Percentiles rank a stretch among this genome's conserved stretches.
These are phyloP conservation scores for Pomacea canaliculata DNA, from an alignment of 2,888 invertebrate genomes.

Conservation along the genomic window DNA sequence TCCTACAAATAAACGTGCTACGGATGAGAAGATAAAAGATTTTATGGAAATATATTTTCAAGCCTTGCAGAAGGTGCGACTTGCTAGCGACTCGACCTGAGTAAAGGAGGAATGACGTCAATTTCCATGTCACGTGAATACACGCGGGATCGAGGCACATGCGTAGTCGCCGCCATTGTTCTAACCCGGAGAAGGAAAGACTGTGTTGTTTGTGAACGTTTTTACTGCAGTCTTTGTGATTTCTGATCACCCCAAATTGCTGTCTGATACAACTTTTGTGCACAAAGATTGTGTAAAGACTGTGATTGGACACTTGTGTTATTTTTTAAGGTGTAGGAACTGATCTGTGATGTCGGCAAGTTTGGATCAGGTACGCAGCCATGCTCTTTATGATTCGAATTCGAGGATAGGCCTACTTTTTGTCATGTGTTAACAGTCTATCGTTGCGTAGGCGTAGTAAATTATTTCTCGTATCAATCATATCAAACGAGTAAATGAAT, in stretches of 20 bases:
- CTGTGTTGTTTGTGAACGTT: conserved; percentile 32
- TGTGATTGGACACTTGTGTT: conserved; percentile 38
- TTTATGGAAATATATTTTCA: too few species aligned
- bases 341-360: conserved; percentile 66
- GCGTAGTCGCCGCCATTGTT: conserved; percentile 66
- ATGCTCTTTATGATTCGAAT: conserved; percentile 11
- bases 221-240: conserved; percentile 1
- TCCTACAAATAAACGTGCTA: too few species aligned
- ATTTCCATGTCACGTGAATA: conserved; percentile 55
- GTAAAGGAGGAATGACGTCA: conserved; percentile 28
- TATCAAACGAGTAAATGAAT: too few species aligned
- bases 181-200: conserved; percentile 41
- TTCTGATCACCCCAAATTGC: background rate
- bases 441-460: too few species aligned
- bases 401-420: conserved; percentile 1
- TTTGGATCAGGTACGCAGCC: conserved; percentile 64
- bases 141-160: conserved; percentile 65
- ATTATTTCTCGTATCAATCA: too few species aligned
- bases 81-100: background rate
- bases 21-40: too few species aligned
- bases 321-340: conserved; percentile 38
- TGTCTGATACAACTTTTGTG: conserved; percentile 19
- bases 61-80: too few species aligned
- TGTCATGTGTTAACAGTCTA: background rate
- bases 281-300: conserved; percentile 33